phyloP scores from a whole-genome alignment of 1,140 invertebrate species.

The Atta texana region DNA sequence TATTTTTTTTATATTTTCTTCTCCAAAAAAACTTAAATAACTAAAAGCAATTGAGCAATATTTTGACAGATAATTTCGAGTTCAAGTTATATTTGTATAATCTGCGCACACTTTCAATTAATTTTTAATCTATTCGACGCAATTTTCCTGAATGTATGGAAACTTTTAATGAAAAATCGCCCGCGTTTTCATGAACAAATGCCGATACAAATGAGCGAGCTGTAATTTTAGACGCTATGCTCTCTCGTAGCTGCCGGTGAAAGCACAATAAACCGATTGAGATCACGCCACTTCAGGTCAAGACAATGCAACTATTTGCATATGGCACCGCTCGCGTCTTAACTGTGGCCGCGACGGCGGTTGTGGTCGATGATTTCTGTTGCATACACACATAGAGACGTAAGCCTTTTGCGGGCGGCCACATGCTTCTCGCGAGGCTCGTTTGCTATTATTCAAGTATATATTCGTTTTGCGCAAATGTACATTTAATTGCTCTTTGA shows the following conservation, averaged over 20 bases:
- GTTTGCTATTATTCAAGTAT: constrained; percentile 21
- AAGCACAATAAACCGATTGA: constrained; percentile 68
- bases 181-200: too few species aligned
- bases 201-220: not conserved
- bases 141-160: not conserved
- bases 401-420: constrained; percentile 17
- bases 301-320: constrained; percentile 75
- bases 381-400: constrained; percentile 18
- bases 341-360: constrained; percentile 63
- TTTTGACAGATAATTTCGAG: not conserved
- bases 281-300: constrained; percentile 67
- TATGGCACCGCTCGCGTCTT: constrained; percentile 67
- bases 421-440: constrained; percentile 10
- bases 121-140: not conserved
- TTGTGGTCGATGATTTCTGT: constrained; percentile 57
- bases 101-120: not conserved
- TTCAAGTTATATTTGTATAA: not conserved
- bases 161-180: not conserved
- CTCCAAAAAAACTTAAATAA: not conserved
- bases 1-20: too few species aligned
- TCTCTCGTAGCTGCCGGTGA: constrained; percentile 36
- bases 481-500: not conserved
- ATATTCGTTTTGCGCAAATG: constrained; percentile 14
- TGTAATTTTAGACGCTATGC: constrained; percentile 11
- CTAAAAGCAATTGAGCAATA: not conserved